These are phyloP conservation scores for Pristionchus fissidentatus DNA, from an alignment of 2,888 invertebrate species.

Conservation along the genomic window DNA sequence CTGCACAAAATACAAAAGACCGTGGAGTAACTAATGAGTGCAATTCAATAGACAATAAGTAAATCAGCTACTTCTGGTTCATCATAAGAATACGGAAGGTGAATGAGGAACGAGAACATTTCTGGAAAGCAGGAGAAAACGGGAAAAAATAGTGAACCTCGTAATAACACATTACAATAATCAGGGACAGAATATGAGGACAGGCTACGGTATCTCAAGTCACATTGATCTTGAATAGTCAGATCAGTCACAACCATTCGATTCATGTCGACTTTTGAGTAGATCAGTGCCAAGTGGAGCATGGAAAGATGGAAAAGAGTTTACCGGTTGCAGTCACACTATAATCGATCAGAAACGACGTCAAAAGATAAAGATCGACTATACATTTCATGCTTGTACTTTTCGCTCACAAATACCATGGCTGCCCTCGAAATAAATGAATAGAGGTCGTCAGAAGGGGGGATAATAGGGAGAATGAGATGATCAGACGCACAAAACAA, in stretches of 20 bases:
- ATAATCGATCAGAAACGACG: neutral
- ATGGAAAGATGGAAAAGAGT: neutral
- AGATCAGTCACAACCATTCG: conserved; percentile 17
- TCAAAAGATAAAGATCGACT: conserved; percentile 1
- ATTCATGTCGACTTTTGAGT: neutral
- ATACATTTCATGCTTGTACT: conserved; percentile 39
- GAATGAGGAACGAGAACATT: conserved; percentile 5
- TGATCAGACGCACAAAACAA: conserved; percentile 41
- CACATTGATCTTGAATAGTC: neutral
- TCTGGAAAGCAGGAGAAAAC: conserved; percentile 21
- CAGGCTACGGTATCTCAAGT: conserved; percentile 25
- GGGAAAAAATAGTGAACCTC: conserved; percentile 37
- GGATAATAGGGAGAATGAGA: neutral
- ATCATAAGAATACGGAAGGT: neutral
- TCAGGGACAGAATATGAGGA: conserved; percentile 14
- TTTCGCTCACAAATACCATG: conserved; percentile 18
- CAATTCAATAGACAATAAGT: neutral
- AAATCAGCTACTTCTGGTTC: conserved; percentile 9
- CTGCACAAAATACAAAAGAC: conserved; percentile 14
- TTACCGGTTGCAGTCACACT: conserved; percentile 8
- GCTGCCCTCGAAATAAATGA: conserved; percentile 12
- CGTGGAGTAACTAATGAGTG: conserved; percentile 14
- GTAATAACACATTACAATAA: conserved; percentile 30
- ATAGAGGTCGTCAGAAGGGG: neutral
- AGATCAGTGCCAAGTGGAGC: neutral